A percentile compares a stretch with the other conserved stretches of the same genome.
phyloP scores from a whole-genome alignment of 2,797 vertebrate species.

The Crenichthys baileyi region DNA sequence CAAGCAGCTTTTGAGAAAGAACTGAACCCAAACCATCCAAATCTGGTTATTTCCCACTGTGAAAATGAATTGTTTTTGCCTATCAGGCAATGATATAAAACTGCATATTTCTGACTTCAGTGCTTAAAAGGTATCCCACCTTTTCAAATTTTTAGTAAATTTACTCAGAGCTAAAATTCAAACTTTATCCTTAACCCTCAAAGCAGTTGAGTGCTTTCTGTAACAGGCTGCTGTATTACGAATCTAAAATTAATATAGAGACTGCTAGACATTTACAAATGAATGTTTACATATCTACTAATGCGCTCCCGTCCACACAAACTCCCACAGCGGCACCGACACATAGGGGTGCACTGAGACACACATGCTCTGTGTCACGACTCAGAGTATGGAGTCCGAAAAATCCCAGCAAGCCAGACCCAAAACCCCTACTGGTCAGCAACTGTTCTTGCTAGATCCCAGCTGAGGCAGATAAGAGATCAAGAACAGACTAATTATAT shows the following conservation, averaged over 20 bases:
- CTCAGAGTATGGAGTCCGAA: constrained; percentile 45
- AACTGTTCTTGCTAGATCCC: constrained; percentile 64
- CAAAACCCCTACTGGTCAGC: constrained; percentile 62
- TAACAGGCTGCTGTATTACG: constrained; percentile 9
- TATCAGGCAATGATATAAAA: not conserved
- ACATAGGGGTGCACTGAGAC: constrained; percentile 20
- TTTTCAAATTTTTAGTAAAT: not conserved
- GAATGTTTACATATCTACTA: constrained; percentile 8
- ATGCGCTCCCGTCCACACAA: constrained; percentile 22
- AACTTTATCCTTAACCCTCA: not conserved
- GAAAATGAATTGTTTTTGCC: not conserved
- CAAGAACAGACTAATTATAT: constrained; percentile 9
- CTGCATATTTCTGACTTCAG: not conserved
- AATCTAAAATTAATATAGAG: constrained; percentile 14
- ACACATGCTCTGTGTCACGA: constrained; percentile 63
- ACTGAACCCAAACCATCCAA: not conserved
- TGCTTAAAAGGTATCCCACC: not conserved
- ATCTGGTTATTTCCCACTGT: not conserved
- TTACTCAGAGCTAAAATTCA: not conserved
- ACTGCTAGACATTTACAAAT: constrained; percentile 1
- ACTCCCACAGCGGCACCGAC: constrained; percentile 14
- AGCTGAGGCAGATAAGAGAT: constrained; percentile 37
- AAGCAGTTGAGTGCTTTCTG: not conserved
- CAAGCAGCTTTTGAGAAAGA: not conserved
- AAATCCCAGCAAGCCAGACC: constrained; percentile 56